These are phyloP conservation scores for Drosophila multiciliata DNA, from an alignment of 2,888 invertebrate genomes.

Conservation along the genomic window DNA sequence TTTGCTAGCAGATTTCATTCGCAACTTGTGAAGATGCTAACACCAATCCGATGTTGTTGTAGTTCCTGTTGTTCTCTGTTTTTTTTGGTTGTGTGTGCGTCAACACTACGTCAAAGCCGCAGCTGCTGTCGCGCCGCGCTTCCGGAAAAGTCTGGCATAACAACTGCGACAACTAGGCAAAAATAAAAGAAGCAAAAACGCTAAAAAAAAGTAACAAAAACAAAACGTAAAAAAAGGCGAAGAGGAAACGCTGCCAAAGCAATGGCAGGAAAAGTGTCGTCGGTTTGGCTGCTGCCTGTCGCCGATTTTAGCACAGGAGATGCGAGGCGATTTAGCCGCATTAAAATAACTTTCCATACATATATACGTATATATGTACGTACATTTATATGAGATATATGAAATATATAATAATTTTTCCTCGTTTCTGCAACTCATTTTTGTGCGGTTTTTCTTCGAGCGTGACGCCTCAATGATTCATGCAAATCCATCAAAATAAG, in stretches of 20 bases:
- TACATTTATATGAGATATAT: conserved; percentile 28
- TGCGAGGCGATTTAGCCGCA: conserved; percentile 47
- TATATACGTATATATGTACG: not conserved
- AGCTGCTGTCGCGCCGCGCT: conserved; percentile 80
- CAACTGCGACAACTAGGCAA: conserved; percentile 59
- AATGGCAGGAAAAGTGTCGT: conserved; percentile 74
- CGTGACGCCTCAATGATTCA: conserved; percentile 82
- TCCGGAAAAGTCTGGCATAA: conserved; percentile 79
- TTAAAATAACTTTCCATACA: conserved; percentile 74
- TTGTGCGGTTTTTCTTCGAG: conserved; percentile 72
- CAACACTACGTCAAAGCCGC: conserved; percentile 76
- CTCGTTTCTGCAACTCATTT: conserved; percentile 52
- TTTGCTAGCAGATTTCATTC: conserved; percentile 64
- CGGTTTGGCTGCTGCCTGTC: conserved; percentile 60
- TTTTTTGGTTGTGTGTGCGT: conserved; percentile 60
- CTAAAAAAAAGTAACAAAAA: conserved; percentile 1
- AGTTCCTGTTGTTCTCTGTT: conserved; percentile 17
- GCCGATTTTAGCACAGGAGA: conserved; percentile 61
- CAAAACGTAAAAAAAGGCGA: conserved; percentile 40
- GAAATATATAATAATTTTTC: conserved; percentile 61
- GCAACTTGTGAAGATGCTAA: conserved; percentile 49
- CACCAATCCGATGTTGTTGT: conserved; percentile 13
- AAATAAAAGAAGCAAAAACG: conserved; percentile 8
- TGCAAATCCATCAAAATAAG: conserved; percentile 78
- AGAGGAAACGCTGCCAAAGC: conserved; percentile 72